Evolutionary conservation across 2,113 vertebrate species (phyloP).

Genomic region (Monopterus albus): DNA sequence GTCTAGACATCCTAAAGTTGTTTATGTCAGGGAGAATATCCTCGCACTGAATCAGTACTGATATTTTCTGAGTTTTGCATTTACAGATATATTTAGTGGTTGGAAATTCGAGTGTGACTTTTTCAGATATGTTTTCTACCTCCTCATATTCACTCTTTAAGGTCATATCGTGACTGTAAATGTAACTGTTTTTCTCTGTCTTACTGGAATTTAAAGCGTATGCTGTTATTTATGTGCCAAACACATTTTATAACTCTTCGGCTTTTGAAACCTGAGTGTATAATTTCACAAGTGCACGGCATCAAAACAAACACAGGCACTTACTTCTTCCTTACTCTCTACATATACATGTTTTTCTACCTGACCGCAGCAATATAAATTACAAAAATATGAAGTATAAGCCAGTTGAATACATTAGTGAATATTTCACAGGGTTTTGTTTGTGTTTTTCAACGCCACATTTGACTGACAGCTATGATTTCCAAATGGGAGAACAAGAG

Average conservation of each 20-base stretch:
- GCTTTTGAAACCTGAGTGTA: constrained; percentile 46
- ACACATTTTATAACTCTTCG: constrained; percentile 27
- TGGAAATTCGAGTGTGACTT: constrained; percentile 11
- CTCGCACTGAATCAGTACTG: neutral
- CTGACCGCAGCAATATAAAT: constrained; percentile 55
- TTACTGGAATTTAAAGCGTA: constrained; percentile 10
- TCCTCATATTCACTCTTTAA: constrained; percentile 9
- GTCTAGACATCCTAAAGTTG: constrained; percentile 16
- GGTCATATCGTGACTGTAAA: constrained; percentile 19
- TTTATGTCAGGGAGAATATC: constrained; percentile 9
- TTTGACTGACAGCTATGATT: constrained; percentile 82
- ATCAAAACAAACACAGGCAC: constrained; percentile 49
- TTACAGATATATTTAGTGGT: neutral
- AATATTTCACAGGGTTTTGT: constrained; percentile 75
- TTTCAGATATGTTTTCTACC: constrained; percentile 8
- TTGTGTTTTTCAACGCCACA: constrained; percentile 66
- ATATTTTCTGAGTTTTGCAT: neutral
- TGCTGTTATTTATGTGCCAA: constrained; percentile 33
- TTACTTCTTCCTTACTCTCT: constrained; percentile 41
- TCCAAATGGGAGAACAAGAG: constrained; percentile 80
- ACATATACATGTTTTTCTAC: constrained; percentile 50
- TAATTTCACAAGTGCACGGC: constrained; percentile 43
- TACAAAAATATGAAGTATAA: constrained; percentile 54
- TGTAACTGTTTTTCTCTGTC: constrained; percentile 11
- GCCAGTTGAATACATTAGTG: constrained; percentile 67